These are phyloP conservation scores for Chironomus riparius DNA, from an alignment of 2,888 invertebrate genomes.

Conservation along the genomic window DNA sequence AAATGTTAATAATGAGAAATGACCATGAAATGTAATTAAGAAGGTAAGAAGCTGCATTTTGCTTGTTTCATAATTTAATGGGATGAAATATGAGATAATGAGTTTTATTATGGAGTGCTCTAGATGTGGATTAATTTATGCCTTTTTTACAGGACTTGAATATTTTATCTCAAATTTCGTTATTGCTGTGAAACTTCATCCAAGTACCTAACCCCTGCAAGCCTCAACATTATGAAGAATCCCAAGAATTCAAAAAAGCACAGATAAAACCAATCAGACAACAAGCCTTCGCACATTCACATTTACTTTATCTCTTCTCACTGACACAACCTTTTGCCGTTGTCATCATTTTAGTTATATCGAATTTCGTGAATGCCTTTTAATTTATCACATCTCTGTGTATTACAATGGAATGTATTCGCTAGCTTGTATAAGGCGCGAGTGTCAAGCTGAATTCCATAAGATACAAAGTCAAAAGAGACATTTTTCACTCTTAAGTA, in stretches of 20 bases:
- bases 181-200: too few relatives aligned
- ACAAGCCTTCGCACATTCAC: background rate
- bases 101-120: too few relatives aligned
- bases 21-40: too few relatives aligned
- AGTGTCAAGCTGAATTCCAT: background rate
- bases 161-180: too few relatives aligned
- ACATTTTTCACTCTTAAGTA: background rate
- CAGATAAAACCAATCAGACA: too few relatives aligned
- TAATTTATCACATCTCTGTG: background rate
- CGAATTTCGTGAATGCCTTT: background rate
- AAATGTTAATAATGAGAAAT: too few relatives aligned
- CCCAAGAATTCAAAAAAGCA: background rate
- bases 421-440: background rate
- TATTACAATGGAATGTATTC: background rate
- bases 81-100: too few relatives aligned
- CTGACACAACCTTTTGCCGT: background rate
- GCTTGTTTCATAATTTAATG: too few relatives aligned
- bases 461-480: background rate
- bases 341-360: background rate
- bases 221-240: background rate
- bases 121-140: too few relatives aligned
- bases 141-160: too few relatives aligned
- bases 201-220: too few relatives aligned
- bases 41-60: too few relatives aligned
- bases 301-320: background rate